Base-by-base conservation (phyloP, 2,797 vertebrate genomes). In the Carduelis carduelis region DNA sequence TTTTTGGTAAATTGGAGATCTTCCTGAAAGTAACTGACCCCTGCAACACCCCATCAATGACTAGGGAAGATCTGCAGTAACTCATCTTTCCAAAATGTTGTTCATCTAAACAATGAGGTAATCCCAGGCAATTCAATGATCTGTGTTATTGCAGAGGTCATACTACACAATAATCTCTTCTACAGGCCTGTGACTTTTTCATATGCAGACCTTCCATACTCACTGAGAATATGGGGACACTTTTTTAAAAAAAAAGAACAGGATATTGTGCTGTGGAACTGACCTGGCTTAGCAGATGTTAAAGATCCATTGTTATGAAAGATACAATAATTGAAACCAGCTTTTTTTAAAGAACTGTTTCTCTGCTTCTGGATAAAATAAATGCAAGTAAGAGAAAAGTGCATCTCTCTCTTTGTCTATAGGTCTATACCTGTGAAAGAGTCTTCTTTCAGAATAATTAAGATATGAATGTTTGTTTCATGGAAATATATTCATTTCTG, bases 181-280 rank as follows among this genome's bases (percentile, higher is more conserved):
- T 49, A 30, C 26, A 65, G 52, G 32, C 21, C 50, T 49, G 30
- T 26, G 60, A 32, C 43, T 41, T 83, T 56, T 49, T 49, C 35
- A 43, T 18, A 65, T 21, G 35, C 35, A 74, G 24, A 41, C 21
- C 11, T 56, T 21, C 4, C 30, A 64, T 49, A 49, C 34, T 74
- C n/a, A n/a, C 20, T 65, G 50, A 49, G 26, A 65, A 56, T 13
- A 65, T 0, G 0, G 11, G 21, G 9, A 64, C 16, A 3, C 13
- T 21, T 13, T n/a, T 55, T 34, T 12, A 8, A 30, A 63, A 52
- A 52, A 47, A 20, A 16, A 24, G 35, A 64, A 34, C 17, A 49
- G 24, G 43, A 34, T 56, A 23, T 41, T 83, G 34, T 41, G 24
- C 24, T 64, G 13, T 41, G 43, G 35, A 18, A 56, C 43, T 57